These are phyloP conservation scores for Neomorphus geoffroyi DNA, from an alignment of 2,797 vertebrate species.

Conservation along the genomic window DNA sequence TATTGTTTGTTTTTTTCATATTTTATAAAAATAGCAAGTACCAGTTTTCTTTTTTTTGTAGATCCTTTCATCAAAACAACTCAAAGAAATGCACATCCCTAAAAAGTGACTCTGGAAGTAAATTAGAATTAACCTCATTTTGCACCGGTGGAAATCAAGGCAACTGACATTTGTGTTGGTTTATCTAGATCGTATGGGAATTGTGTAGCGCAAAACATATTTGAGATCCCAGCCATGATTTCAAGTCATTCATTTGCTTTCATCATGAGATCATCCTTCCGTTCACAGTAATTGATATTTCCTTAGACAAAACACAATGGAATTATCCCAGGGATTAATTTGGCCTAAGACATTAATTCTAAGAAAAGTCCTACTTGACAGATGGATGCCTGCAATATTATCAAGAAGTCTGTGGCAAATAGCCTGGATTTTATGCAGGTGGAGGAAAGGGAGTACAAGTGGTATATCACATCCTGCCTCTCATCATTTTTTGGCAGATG, in stretches of 20 bases:
- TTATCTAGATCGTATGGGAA: neutral
- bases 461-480: slow-evolving; percentile 70
- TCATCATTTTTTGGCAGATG: slow-evolving; percentile 74
- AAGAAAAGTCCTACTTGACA: slow-evolving; percentile 28
- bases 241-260: slow-evolving; percentile 14
- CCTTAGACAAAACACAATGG: slow-evolving; percentile 26
- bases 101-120: neutral
- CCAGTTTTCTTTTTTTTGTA: neutral
- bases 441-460: slow-evolving; percentile 35
- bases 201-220: neutral
- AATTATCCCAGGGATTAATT: slow-evolving; percentile 50
- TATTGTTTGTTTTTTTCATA: neutral
- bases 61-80: neutral
- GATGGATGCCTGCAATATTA: slow-evolving; percentile 21
- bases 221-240: neutral
- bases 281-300: slow-evolving; percentile 24
- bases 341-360: slow-evolving; percentile 35
- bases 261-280: slow-evolving; percentile 52
- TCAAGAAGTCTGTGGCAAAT: slow-evolving; percentile 16
- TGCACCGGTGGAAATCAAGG: neutral
- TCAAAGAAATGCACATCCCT: neutral
- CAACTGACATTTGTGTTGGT: neutral
- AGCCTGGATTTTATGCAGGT: slow-evolving; percentile 57
- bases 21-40: slow-evolving; percentile 6
- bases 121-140: neutral